Evolutionary conservation across 1,140 invertebrate species (phyloP).

Genomic region (Zeugodacus cucurbitae): DNA sequence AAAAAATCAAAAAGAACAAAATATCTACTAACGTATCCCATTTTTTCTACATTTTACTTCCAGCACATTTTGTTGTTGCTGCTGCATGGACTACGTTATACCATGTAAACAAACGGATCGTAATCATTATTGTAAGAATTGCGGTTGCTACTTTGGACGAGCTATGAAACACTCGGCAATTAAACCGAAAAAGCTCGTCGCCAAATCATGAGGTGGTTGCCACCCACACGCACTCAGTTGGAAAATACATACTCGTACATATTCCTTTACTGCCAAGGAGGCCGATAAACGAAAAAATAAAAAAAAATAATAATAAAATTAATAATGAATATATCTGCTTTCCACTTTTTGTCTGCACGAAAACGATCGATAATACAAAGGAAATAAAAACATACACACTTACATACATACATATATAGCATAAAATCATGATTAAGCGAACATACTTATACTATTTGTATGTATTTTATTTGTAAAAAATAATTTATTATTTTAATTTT

Average conservation of each 20-base stretch:
- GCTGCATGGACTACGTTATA: conserved; percentile 55
- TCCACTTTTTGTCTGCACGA: background rate
- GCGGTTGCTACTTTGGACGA: conserved; percentile 62
- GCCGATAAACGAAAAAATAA: background rate
- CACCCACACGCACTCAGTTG: background rate
- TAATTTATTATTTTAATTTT: background rate
- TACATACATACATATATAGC: background rate
- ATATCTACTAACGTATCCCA: background rate
- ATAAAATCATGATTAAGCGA: too few relatives aligned
- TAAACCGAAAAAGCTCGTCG: background rate
- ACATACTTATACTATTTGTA: background rate
- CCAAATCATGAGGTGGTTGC: background rate
- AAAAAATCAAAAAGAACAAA: background rate
- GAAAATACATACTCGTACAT: background rate
- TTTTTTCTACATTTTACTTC: background rate
- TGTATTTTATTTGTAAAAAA: background rate
- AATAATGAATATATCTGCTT: background rate
- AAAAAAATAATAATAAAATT: background rate
- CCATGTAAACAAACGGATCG: conserved; percentile 61
- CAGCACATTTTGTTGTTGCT: conserved; percentile 60
- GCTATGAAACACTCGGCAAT: conserved; percentile 54
- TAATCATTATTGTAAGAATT: conserved; percentile 63
- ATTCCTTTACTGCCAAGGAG: conserved; percentile 11
- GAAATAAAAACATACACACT: background rate
- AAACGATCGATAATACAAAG: background rate